Evolutionary conservation across 2,797 vertebrate species (phyloP).

Genomic region (Epinephelus coioides): DNA sequence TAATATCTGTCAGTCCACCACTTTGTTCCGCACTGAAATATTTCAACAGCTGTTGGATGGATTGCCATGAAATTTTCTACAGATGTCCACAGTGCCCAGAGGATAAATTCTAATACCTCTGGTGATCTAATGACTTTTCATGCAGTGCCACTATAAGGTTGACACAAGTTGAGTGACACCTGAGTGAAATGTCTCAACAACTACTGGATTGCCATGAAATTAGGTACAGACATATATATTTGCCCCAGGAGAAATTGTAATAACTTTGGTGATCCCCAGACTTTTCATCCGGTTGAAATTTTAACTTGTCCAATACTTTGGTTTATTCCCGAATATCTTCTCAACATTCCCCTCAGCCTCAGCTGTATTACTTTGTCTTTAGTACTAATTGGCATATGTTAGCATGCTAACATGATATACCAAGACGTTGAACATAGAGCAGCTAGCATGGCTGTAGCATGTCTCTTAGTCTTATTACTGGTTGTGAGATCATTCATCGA

Average conservation of each 20-base stretch:
- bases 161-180: conserved; percentile 12
- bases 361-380: not conserved
- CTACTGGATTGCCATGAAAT: conserved; percentile 17
- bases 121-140: conserved; percentile 33
- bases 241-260: conserved; percentile 26
- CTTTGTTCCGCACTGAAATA: conserved; percentile 3
- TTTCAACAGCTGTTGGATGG: conserved; percentile 11
- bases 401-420: too few species aligned
- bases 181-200: conserved; percentile 15
- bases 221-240: not conserved
- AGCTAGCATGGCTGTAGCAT: too few species aligned
- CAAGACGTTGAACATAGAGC: too few species aligned
- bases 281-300: conserved; percentile 6
- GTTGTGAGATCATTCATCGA: too few species aligned
- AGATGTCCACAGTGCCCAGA: conserved; percentile 9
- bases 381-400: too few species aligned
- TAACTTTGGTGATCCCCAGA: conserved; percentile 19
- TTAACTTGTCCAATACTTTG: not conserved
- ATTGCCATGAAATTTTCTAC: conserved; percentile 5
- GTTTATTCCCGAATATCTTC: not conserved
- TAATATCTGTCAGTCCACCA: not conserved
- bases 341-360: not conserved
- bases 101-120: conserved; percentile 33
- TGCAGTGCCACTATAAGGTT: not conserved
- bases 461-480: too few species aligned